Base-by-base conservation (phyloP, 2,113 vertebrate genomes). In the Limnothrissa miodon region DNA sequence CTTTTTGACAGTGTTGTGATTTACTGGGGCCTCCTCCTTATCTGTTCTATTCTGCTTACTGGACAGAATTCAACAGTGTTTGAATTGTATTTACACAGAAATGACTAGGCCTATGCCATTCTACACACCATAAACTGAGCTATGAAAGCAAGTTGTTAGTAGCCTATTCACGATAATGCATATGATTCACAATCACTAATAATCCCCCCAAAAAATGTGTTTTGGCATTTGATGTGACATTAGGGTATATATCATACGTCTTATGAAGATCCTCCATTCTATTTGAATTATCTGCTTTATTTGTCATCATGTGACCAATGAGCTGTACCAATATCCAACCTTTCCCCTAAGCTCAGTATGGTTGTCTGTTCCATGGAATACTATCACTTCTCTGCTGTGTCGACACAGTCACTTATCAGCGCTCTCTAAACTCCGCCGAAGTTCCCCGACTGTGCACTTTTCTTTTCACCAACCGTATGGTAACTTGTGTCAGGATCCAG, bases 71-170 rank as follows among this genome's bases (percentile, higher is more conserved):
- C 25, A 74, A 74, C 36, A 74, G 36, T 74, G 36, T 33, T n/a
- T 66, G 66, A 74, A 13, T 33, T 13, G 66, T 74, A 74, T 74
- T 15, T 36, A 74, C 29, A 74, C 33, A 74, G 66, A 74, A 36
- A 33, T 33, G 25, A 15, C 66, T 74, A 74, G 17, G 66, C 36
- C 66, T 74, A 74, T 36, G 66, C 36, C 66, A 74, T 74, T 74
- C 66, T 74, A 36, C 36, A 56, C 25, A 74, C 66, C 66, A 74
- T 36, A 74, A 5, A 15, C 5, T 15, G 66, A 74, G 66, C 66
- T 74, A 74, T 74, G 66, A 74, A 74, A 74, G 29, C 66, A 39
- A 74, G 36, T 74, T 74, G 66, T 74, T 74, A 74, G 66, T 74
- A 74, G 66, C 66, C 66, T 74, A 74, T 39, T 29, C 66, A 36